Evolutionary conservation across 2,797 vertebrate genomes (phyloP).

Genomic region (Heliangelus exortis): DNA sequence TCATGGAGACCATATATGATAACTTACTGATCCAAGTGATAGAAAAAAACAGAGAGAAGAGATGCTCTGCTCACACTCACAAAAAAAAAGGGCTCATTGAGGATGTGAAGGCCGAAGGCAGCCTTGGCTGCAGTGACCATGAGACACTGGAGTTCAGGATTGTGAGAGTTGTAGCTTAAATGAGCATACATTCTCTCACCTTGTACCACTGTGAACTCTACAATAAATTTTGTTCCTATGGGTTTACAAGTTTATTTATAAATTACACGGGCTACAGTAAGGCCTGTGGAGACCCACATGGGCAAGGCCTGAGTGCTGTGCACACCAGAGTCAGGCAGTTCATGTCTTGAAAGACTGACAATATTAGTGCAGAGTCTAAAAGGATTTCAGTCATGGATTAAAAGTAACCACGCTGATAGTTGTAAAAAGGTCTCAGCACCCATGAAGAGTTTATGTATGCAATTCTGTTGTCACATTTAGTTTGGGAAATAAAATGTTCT

Average conservation of each 20-base stretch:
- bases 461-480: constrained; percentile 1
- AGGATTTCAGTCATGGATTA: background rate
- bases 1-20: background rate
- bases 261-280: background rate
- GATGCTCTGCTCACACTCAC: background rate
- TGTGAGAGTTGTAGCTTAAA: background rate
- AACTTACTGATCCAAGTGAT: background rate
- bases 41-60: background rate
- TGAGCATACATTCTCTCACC: background rate
- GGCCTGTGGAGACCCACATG: background rate
- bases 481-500: constrained; percentile 17
- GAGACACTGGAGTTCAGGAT: background rate
- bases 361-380: background rate
- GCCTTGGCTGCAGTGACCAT: background rate
- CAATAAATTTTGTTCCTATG: background rate
- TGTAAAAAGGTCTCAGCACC: background rate
- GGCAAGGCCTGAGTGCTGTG: background rate
- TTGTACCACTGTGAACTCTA: background rate
- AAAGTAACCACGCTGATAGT: background rate
- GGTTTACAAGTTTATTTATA: background rate
- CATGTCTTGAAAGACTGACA: background rate
- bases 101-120: background rate
- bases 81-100: background rate
- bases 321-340: background rate
- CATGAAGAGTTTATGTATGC: background rate